Percentiles rank a stretch among this genome's conserved stretches.
Evolutionary conservation across 2,888 invertebrate species (phyloP).

Genomic region (Aproaerema taeniolella): DNA sequence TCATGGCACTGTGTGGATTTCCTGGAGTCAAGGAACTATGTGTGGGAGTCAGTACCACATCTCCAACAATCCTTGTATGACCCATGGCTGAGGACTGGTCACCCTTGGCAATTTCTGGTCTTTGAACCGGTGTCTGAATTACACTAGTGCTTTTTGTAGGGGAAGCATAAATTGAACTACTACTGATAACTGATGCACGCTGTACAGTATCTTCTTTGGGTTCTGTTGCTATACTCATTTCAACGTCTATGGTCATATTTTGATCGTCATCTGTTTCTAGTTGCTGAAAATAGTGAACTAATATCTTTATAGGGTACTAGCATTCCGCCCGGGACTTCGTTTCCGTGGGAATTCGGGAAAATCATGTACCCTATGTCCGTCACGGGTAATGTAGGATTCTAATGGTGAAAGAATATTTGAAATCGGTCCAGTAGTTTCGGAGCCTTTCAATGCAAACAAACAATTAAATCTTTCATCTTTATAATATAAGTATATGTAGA

Average conservation of each 20-base stretch:
- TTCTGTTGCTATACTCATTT: constrained; percentile 10
- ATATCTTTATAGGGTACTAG: too few species aligned
- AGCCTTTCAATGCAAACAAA: too few species aligned
- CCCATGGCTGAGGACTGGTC: constrained; percentile 13
- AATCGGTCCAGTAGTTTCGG: too few species aligned
- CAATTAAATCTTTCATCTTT: too few species aligned
- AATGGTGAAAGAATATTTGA: too few species aligned
- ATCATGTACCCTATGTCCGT: too few species aligned
- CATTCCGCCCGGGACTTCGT: too few species aligned
- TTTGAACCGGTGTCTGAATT: constrained; percentile 15
- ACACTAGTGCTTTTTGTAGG: constrained; percentile 4
- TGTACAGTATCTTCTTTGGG: constrained; percentile 7
- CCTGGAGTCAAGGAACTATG: constrained; percentile 55
- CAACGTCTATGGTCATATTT: neutral
- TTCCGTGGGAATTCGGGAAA: too few species aligned
- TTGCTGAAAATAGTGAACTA: constrained; percentile 4
- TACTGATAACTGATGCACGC: constrained; percentile 14
- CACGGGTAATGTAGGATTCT: too few species aligned
- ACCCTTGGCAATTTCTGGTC: constrained; percentile 15
- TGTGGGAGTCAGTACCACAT: constrained; percentile 60
- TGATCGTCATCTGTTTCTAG: constrained; percentile 7
- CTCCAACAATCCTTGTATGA: constrained; percentile 38
- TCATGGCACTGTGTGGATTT: constrained; percentile 76
- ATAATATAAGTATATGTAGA: too few species aligned
- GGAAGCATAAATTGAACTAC: neutral